Base-by-base conservation (phyloP, 2,888 invertebrate genomes). In the Orthosia gracilis region DNA sequence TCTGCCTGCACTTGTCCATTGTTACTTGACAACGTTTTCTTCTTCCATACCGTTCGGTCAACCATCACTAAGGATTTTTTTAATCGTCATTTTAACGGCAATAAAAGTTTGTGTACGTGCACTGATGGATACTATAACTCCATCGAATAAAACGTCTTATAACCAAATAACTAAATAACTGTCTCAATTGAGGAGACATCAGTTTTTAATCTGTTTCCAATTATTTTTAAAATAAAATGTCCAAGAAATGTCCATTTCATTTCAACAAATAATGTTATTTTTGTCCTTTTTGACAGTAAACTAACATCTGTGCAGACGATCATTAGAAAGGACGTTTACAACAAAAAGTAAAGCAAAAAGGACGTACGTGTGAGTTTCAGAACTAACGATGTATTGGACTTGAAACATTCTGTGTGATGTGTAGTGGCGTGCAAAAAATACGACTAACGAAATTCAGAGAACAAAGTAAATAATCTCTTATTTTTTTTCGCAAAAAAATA, bases 381-480 rank as follows among this genome's bases (percentile, higher is more conserved):
- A 49, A 57, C 68, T 70, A 73, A 73, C 26, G 72, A 70, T 73
- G 71, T 61, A 70, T 73, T 70, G 47, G 71, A 70, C 61, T 61
- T 69, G 21, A 59, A 69, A 47, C 52, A 54, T 54, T 15, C 47
- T n/a, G 45, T 26, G 26, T 74, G 31, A 61, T 47, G 57, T 52
- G 62, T 52, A 55, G 7, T 18, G 11, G 3, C n/a, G 61, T 52
- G 40, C 45, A 78, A 78, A 76, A 78, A 17, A 17, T 4, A 15
- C 50, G 3, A 69, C 21, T 3, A 11, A 45, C 45, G 12, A 45
- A 52, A 21, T 50, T 49, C 13, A 1, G 3, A 18, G 47, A 15
- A 49, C 1, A 47, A 15, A 5, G 0, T 40, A n/a, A n/a, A 18
- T 12, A 3, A 31, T 12, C 5, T 55, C 3, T 15, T 23, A 23